A percentile compares a stretch with the other conserved stretches of the same genome.
Conservation (phyloP, 2,888 invertebrate species). For the Synanthedon formicaeformis region DNA sequence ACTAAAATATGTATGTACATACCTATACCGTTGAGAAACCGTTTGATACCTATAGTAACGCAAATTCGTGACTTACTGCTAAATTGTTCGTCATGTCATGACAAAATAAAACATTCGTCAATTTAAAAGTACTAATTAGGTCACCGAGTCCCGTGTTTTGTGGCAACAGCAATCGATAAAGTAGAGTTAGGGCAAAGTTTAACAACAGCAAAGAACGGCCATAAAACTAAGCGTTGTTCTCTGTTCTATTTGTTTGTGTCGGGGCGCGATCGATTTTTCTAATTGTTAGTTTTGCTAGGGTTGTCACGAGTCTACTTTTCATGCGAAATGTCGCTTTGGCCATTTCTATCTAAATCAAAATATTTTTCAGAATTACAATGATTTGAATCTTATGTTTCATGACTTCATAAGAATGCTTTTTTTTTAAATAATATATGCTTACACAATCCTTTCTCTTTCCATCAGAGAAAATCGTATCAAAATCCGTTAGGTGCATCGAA, state of each 20-base stretch:
- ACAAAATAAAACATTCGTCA: slow-evolving; percentile 9
- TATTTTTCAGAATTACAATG: no score
- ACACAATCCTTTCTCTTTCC: no score
- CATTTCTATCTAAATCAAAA: no score
- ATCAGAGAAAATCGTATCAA: no score
- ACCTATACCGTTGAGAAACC: no score
- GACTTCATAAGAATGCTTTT: no score
- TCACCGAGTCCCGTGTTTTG: slow-evolving; percentile 44
- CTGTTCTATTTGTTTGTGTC: slow-evolving; percentile 29
- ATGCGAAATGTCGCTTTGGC: no score
- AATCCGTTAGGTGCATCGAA: no score
- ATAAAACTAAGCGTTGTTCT: slow-evolving; percentile 45
- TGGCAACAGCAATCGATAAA: slow-evolving; percentile 40
- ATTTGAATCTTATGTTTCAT: no score
- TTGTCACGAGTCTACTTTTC: neutral
- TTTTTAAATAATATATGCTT: no score
- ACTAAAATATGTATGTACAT: no score
- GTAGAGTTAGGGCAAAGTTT: slow-evolving; percentile 29
- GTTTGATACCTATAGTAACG: neutral
- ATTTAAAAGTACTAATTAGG: slow-evolving; percentile 59
- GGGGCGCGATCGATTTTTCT: slow-evolving; percentile 33
- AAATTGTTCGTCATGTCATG: neutral
- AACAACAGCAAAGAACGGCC: slow-evolving; percentile 34
- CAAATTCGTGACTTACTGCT: neutral
- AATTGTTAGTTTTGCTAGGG: neutral